These are phyloP conservation scores for Centropus bengalensis DNA, from an alignment of 2,113 vertebrate genomes.

Conservation along the genomic window DNA sequence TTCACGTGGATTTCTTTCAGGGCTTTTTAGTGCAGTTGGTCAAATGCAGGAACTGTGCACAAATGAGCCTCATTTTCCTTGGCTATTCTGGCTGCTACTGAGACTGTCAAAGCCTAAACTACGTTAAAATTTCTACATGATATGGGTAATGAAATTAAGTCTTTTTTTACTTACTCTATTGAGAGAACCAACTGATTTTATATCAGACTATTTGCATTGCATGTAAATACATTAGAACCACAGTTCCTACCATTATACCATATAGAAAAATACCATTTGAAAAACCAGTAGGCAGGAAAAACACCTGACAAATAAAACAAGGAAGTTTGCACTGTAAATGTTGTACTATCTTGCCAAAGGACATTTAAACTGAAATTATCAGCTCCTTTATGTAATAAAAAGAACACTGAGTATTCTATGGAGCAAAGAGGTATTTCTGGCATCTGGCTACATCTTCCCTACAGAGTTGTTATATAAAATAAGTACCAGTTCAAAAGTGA, in stretches of 20 bases:
- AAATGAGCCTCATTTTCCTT: not conserved
- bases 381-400: constrained; percentile 32
- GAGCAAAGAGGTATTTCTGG: constrained; percentile 29
- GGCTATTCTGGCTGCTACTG: not conserved
- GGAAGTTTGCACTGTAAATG: not conserved
- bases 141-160: constrained; percentile 16
- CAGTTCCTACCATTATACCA: not conserved
- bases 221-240: not conserved
- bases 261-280: constrained; percentile 6
- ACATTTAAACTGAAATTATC: constrained; percentile 48
- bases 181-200: constrained; percentile 18
- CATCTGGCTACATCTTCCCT: not conserved
- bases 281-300: not conserved
- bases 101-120: constrained; percentile 27
- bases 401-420: constrained; percentile 12
- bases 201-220: not conserved
- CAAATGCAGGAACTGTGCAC: not conserved
- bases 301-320: not conserved
- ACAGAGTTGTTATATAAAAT: not conserved
- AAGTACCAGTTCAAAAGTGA: not conserved
- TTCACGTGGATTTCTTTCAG: not conserved
- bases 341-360: not conserved
- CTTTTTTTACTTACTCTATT: constrained; percentile 22
- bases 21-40: not conserved
- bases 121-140: not conserved